A percentile compares a stretch with the other conserved stretches of the same genome.
Conservation (phyloP, 2,113 vertebrate species). For the Microtus richardsoni region DNA sequence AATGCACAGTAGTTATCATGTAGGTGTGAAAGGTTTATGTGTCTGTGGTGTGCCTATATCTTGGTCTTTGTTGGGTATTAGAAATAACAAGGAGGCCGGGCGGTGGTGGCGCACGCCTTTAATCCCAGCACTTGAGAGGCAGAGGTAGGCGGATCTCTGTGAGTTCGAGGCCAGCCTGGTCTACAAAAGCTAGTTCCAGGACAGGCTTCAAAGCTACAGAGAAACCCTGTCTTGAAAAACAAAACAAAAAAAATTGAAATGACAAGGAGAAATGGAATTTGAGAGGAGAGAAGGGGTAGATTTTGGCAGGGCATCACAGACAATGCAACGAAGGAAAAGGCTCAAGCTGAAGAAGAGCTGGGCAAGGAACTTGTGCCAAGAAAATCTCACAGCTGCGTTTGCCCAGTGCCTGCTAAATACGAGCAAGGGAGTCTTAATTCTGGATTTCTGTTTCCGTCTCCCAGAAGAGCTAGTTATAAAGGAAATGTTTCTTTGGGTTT, state of each 20-base stretch:
- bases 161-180: too few species aligned
- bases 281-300: neutral
- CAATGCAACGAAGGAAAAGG: neutral
- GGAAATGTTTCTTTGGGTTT: slow-evolving; percentile 16
- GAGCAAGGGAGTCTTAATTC: neutral
- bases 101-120: too few species aligned
- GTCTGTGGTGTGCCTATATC: neutral
- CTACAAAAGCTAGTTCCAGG: too few species aligned
- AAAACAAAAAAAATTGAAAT: neutral
- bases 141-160: too few species aligned
- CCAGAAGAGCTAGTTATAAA: neutral
- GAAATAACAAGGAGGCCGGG: neutral
- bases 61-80: neutral
- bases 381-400: neutral
- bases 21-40: neutral
- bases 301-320: neutral
- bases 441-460: neutral
- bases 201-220: too few species aligned
- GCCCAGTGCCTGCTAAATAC: neutral
- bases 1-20: neutral
- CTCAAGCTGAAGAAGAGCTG: neutral
- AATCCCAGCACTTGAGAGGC: too few species aligned
- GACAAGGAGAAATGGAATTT: neutral
- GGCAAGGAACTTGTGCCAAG: neutral
- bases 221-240: too few species aligned